phyloP scores from a whole-genome alignment of 2,888 invertebrate genomes.

The Callimorpha dominula region DNA sequence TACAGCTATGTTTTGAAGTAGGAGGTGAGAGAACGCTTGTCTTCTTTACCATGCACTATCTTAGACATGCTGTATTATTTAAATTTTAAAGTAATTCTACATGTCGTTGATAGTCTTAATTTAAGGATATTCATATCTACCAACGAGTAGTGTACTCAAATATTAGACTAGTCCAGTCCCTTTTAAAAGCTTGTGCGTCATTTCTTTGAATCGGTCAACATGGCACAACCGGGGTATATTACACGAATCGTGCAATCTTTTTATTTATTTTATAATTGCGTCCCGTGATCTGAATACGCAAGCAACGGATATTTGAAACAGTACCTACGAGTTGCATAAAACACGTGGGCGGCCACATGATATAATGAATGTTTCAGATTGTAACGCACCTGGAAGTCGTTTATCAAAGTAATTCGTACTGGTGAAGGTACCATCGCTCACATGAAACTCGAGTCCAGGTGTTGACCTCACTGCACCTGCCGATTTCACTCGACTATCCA shows the following conservation, averaged over 20 bases:
- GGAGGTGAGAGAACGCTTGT: background rate
- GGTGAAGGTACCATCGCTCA: slow-evolving; percentile 28
- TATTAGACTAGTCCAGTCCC: background rate
- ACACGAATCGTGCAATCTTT: slow-evolving; percentile 10
- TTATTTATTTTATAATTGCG: slow-evolving; percentile 17
- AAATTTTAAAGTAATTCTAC: background rate
- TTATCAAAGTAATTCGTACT: slow-evolving; percentile 43
- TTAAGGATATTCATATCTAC: background rate
- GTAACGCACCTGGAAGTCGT: slow-evolving; percentile 51
- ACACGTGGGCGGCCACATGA: slow-evolving; percentile 27
- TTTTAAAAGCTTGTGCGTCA: background rate
- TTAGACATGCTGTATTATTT: background rate
- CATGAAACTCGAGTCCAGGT: slow-evolving; percentile 53
- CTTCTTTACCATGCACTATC: too few species aligned
- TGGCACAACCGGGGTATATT: slow-evolving; percentile 8
- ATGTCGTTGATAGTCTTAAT: background rate
- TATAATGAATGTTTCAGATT: slow-evolving; percentile 24
- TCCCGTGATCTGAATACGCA: slow-evolving; percentile 23
- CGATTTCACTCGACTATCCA: slow-evolving; percentile 37
- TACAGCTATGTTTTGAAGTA: background rate
- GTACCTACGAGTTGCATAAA: slow-evolving; percentile 13
- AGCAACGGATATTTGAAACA: slow-evolving; percentile 32
- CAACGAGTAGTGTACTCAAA: background rate
- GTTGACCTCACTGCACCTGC: slow-evolving; percentile 42
- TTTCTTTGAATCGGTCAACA: background rate